Evolutionary conservation across 1,140 invertebrate genomes (phyloP).

Genomic region (Orius insidiosus): DNA sequence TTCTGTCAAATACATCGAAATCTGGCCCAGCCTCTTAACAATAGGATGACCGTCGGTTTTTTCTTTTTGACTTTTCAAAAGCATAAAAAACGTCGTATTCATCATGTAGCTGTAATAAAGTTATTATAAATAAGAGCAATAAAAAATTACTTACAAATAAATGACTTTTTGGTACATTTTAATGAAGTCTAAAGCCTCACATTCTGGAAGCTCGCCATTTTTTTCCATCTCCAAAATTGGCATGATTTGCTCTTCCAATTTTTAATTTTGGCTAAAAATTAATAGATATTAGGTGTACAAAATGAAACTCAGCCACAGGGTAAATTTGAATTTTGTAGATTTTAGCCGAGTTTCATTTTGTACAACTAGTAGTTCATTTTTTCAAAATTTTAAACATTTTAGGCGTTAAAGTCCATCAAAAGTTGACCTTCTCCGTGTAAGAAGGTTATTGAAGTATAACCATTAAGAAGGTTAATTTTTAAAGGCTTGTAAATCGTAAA

Average conservation of each 20-base stretch:
- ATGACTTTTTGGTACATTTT: constrained; percentile 10
- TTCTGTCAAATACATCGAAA: no score
- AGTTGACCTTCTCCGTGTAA: no score
- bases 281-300: no score
- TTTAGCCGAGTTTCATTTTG: no score
- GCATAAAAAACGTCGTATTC: constrained; percentile 72
- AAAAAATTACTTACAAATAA: constrained; percentile 6
- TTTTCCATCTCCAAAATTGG: constrained; percentile 37
- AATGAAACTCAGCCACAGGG: no score
- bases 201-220: constrained; percentile 33
- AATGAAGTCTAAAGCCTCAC: constrained; percentile 46
- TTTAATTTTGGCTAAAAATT: constrained; percentile 1
- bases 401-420: no score
- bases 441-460: no score
- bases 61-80: constrained; percentile 53
- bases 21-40: constrained; percentile 43
- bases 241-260: constrained; percentile 5
- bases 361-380: no score
- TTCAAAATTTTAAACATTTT: no score
- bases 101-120: constrained; percentile 50
- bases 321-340: no score
- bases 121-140: constrained; percentile 17
- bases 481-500: no score
- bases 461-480: no score
- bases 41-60: constrained; percentile 65